phyloP scores from a whole-genome alignment of 1,140 invertebrate species.

The Cecropterus lyciades region DNA sequence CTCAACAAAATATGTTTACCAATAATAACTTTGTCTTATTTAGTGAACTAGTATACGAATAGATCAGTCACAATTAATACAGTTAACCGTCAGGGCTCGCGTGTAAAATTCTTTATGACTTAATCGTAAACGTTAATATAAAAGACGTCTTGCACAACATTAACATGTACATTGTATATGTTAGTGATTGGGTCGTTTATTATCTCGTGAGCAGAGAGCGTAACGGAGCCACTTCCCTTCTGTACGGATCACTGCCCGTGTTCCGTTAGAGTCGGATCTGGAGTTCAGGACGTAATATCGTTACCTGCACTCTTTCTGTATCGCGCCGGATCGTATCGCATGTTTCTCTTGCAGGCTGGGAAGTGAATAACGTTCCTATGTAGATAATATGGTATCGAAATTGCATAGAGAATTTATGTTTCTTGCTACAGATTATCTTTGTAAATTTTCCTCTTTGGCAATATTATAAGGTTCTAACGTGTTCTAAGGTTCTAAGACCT shows the following conservation, averaged over 20 bases:
- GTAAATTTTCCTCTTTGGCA: too few relatives aligned
- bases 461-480: too few relatives aligned
- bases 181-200: constrained; percentile 24
- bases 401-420: not conserved
- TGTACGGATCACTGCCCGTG: constrained; percentile 54
- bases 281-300: constrained; percentile 31
- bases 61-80: constrained; percentile 2
- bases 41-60: not conserved
- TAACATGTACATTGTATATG: constrained; percentile 4
- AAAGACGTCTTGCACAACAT: constrained; percentile 9
- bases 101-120: constrained; percentile 7
- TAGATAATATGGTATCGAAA: not conserved
- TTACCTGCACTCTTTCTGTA: constrained; percentile 37
- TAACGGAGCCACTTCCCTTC: constrained; percentile 48
- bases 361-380: not conserved
- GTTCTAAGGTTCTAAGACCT: too few relatives aligned
- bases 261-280: constrained; percentile 43
- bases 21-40: not conserved
- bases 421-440: too few relatives aligned
- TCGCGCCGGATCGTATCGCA: constrained; percentile 2
- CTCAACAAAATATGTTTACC: too few relatives aligned
- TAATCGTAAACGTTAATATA: constrained; percentile 15
- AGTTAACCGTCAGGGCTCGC: constrained; percentile 6
- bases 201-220: constrained; percentile 50
- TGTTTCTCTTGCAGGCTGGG: not conserved